Evolutionary conservation across 2,113 vertebrate species (phyloP).

Genomic region (Pseudopipra pipra): DNA sequence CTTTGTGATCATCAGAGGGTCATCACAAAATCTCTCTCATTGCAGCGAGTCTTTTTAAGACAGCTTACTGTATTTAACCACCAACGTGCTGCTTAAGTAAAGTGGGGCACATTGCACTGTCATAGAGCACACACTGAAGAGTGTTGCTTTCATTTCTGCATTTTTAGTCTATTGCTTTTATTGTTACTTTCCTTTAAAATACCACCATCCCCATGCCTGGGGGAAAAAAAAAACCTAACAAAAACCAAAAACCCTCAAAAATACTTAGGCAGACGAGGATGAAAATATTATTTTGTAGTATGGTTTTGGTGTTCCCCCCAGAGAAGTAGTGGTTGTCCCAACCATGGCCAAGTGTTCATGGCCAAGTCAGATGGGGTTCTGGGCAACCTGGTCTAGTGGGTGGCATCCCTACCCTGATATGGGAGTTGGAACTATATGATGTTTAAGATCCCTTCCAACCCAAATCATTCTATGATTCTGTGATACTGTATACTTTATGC

Average conservation of each 20-base stretch:
- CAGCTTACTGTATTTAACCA: not conserved
- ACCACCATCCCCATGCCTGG: not conserved
- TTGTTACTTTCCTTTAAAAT: not conserved
- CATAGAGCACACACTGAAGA: not conserved
- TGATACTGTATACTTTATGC: not conserved
- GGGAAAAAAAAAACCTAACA: not conserved
- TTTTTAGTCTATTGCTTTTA: not conserved
- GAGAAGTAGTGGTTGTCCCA: not conserved
- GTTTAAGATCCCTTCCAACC: not conserved
- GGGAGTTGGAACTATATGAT: not conserved
- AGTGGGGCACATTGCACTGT: not conserved
- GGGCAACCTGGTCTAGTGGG: not conserved
- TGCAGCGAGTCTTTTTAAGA: not conserved
- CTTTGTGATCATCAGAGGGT: not conserved
- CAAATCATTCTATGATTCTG: not conserved
- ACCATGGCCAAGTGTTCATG: not conserved
- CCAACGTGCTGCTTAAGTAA: not conserved
- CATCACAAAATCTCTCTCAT: not conserved
- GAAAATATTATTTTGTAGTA: not conserved
- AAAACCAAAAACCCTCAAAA: not conserved
- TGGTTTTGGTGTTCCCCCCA: not conserved
- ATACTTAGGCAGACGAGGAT: not conserved
- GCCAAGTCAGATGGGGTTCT: not conserved
- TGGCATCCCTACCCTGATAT: not conserved
- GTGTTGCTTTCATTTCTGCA: not conserved